Evolutionary conservation across 2,797 vertebrate species (phyloP), one percentile per base, ranked within the genome.

Genomic region (Agapornis canus): DNA sequence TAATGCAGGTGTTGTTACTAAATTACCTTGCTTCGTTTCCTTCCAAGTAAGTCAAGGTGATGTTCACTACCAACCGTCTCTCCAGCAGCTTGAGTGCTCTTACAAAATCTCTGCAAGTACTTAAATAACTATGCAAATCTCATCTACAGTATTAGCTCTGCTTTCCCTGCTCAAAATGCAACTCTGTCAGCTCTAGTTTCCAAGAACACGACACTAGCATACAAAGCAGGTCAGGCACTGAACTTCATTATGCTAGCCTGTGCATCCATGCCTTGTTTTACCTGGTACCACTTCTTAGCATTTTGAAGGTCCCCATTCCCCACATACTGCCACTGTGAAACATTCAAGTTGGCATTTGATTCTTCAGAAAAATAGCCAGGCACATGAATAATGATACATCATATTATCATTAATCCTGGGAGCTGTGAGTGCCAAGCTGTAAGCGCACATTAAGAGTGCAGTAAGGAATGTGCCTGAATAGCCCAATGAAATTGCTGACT

Each of bases 61-160:
- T 5, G 31, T 29, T 92, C 65, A 51, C 47, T 19, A 82, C 65
- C 69, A 81, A 81, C 69, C 4, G 0, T 69, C 54, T 54, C 92
- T 64, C 65, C 0, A 0, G 73, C 66, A 92, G 76, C 76, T 83
- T 59, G 65, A 96, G 91, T 51, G 65, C 88, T 90, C 77, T 91
- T 89, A 92, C 37, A 70, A 92, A 96, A 94, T 91, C 88, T 96
- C 90, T 86, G 59, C 82, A 88, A 92, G 60, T 72, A 88, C 80
- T 77, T 89, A 92, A 95, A 95, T 65, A 95, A 90, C 61, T 92
- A 81, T 91, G 90, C 72, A 94, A 95, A 96, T 94, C 82, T 80
- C 78, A 82, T 68, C 68, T 89, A 59, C 92, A 95, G 86, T 81
- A 90, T 72, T 89, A 91, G 93, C 57, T 82, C 35, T 86, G 80